Evolutionary conservation across 2,888 invertebrate genomes (phyloP).

Genomic region (Bursaphelenchus okinawaensis): DNA sequence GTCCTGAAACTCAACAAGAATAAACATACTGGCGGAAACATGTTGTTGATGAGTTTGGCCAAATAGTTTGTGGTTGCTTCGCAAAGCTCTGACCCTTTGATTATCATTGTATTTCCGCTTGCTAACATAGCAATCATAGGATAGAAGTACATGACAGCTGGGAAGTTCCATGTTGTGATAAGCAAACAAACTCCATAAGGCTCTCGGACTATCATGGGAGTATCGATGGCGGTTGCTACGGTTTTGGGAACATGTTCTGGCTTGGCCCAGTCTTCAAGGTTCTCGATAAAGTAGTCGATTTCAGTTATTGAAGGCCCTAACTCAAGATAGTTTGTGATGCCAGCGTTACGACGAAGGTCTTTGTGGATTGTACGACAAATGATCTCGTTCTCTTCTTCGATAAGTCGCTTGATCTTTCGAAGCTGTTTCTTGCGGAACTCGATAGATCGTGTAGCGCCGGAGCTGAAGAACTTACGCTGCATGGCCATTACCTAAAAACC

Average conservation of each 20-base stretch:
- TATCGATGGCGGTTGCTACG: constrained; percentile 24
- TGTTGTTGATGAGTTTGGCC: neutral
- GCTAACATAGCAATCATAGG: constrained; percentile 48
- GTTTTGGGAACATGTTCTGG: constrained; percentile 31
- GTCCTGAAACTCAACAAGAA: neutral
- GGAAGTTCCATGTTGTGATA: constrained; percentile 89
- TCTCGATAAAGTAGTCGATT: constrained; percentile 40
- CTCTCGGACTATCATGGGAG: constrained; percentile 63
- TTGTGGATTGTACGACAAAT: constrained; percentile 41
- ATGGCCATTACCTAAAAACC: constrained; percentile 21
- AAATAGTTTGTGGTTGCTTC: neutral
- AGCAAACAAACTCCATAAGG: constrained; percentile 81
- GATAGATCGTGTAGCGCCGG: constrained; percentile 67
- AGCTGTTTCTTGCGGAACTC: constrained; percentile 64
- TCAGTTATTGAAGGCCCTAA: constrained; percentile 37
- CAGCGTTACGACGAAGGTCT: constrained; percentile 33
- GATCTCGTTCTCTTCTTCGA: constrained; percentile 30
- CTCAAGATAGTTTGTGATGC: constrained; percentile 31
- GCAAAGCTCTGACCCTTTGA: constrained; percentile 50
- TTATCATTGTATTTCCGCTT: constrained; percentile 49
- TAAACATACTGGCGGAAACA: neutral
- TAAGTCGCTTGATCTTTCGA: constrained; percentile 29
- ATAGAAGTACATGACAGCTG: constrained; percentile 59
- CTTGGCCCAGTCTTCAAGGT: constrained; percentile 32
- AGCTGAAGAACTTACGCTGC: constrained; percentile 37